phyloP scores from a whole-genome alignment of 1,140 invertebrate genomes.

The Tenebrio molitor region DNA sequence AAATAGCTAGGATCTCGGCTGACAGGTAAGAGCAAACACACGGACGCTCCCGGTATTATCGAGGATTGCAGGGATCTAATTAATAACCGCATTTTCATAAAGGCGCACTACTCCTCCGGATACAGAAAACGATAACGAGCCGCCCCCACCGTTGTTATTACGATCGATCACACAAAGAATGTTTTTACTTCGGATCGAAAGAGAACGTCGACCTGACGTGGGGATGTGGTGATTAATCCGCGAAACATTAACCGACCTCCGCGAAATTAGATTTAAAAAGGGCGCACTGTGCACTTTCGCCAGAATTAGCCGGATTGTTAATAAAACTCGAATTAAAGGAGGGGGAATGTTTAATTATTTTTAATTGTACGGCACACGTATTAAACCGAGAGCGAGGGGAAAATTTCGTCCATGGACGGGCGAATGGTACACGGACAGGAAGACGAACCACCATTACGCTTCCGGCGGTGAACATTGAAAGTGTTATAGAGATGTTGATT shows the following conservation, averaged over 20 bases:
- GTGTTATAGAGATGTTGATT: conserved; percentile 33
- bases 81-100: conserved; percentile 35
- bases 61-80: conserved; percentile 14
- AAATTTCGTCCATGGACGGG: conserved; percentile 1
- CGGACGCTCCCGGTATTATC: conserved; percentile 11
- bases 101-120: no score
- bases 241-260: conserved; percentile 3
- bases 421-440: background rate
- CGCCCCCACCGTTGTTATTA: background rate
- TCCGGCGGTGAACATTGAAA: background rate
- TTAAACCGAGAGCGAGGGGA: background rate
- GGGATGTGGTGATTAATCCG: background rate
- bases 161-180: conserved; percentile 1
- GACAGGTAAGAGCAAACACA: conserved; percentile 33
- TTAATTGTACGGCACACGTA: conserved; percentile 20
- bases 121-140: conserved; percentile 16
- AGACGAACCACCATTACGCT: conserved; percentile 13
- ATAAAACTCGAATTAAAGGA: conserved; percentile 13
- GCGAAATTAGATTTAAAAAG: conserved; percentile 25
- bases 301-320: background rate
- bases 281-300: conserved; percentile 11
- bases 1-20: conserved; percentile 39
- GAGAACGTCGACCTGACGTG: background rate
- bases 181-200: background rate
- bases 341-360: conserved; percentile 19